Conservation (phyloP, 2,113 vertebrate species). For the Illadopsis cleaveri region DNA sequence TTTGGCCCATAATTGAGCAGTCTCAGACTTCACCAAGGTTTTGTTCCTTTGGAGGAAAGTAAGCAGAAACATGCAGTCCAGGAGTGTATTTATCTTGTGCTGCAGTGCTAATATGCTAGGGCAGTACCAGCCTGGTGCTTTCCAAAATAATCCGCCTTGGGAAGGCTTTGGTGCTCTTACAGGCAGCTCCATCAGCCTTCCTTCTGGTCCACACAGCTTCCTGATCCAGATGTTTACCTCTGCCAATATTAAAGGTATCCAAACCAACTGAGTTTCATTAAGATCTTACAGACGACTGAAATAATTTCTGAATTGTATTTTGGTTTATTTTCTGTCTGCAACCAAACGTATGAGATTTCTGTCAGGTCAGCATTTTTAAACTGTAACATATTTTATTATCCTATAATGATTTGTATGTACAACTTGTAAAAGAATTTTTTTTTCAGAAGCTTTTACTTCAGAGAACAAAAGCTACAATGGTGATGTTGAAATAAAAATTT, state of each 20-base stretch:
- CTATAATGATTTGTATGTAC: neutral
- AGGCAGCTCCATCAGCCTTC: neutral
- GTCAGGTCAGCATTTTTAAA: neutral
- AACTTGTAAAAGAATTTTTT: neutral
- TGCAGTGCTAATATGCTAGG: neutral
- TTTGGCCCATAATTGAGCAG: neutral
- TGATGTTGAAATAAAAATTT: neutral
- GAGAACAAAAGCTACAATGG: neutral
- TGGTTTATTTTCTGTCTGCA: neutral
- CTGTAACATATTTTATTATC: neutral
- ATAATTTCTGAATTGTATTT: neutral
- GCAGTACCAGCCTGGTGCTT: neutral
- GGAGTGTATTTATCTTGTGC: rapidly evolving
- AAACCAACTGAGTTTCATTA: neutral
- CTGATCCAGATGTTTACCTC: neutral
- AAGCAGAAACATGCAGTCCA: rapidly evolving
- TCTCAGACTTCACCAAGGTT: neutral
- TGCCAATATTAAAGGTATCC: neutral
- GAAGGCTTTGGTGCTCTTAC: neutral
- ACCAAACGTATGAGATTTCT: rapidly evolving
- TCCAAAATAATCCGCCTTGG: neutral
- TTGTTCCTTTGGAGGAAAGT: neutral
- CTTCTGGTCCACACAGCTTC: neutral
- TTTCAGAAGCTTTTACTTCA: neutral
- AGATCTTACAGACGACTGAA: neutral